Evolutionary conservation across 92 coral and sea anemone genomes (phyloP).

Genomic region (Blastomussa wellsi): DNA sequence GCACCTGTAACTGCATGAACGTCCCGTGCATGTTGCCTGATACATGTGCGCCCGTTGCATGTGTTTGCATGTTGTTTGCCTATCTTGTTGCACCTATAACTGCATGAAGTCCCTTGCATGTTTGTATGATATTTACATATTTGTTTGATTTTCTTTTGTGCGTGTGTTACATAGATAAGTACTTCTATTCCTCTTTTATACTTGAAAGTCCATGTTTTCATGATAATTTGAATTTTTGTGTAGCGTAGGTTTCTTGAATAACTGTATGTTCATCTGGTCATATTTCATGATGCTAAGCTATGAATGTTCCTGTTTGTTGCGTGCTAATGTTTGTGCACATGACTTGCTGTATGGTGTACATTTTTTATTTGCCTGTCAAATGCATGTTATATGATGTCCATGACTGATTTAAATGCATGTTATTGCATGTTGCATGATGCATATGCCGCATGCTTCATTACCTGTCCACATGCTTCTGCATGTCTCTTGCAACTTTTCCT

Average conservation of each 20-base stretch:
- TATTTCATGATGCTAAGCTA: too few relatives aligned
- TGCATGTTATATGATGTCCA: neutral
- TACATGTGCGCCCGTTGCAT: neutral
- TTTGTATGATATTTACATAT: neutral
- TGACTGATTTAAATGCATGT: neutral
- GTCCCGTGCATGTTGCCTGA: neutral
- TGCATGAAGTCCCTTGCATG: neutral
- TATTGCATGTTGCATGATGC: neutral
- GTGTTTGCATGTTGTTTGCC: neutral
- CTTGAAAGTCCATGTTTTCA: neutral
- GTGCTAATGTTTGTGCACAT: too few relatives aligned
- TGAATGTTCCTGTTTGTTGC: neutral
- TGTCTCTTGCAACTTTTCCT: slow-evolving; percentile 7
- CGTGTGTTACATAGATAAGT: neutral
- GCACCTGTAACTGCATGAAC: neutral
- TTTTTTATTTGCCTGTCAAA: neutral
- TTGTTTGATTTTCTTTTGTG: neutral
- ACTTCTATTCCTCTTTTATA: too few relatives aligned
- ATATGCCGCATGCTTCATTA: neutral
- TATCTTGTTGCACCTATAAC: neutral
- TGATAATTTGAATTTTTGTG: too few relatives aligned
- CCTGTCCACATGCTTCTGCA: neutral
- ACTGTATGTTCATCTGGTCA: neutral
- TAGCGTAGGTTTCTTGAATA: neutral
- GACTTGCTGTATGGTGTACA: too few relatives aligned